Evolutionary conservation across 1,140 invertebrate genomes (phyloP), one percentile per base, ranked within the genome.

Genomic region (Drosophila neocordata): DNA sequence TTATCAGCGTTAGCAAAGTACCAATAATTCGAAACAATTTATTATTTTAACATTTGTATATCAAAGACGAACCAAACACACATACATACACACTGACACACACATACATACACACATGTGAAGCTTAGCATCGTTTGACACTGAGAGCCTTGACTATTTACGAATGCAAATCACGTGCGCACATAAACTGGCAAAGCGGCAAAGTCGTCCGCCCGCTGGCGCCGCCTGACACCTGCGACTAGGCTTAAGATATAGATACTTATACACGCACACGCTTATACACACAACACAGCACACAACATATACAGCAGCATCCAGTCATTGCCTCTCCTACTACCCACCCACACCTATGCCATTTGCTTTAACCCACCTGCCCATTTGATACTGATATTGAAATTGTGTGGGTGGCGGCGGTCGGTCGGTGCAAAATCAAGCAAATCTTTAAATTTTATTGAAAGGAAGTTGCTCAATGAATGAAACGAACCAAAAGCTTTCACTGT

Each of bases 1-100:
- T 89, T 87, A 88, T 88, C 83, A 88, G 79, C 72, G 73, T 72
- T 44, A 12, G 58, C 79, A 88, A 88, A 88, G 76, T 83, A 79
- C 84, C 83, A 88, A 88, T 88, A 88, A 88, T 88, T 88, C 73
- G 83, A 82, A 76, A 75, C 83, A 88, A 88, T 88, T 88, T 88
- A 88, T 88, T 88, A 88, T 88, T 88, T 88, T 77, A 88, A 77
- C 83, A 88, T 88, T 87, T 88, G 83, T 77, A 71, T 79, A 88
- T 69, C 82, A 65, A 59, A 31, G 41, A 48, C 41, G 41, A 64
- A 31, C 37, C 48, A 60, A 44, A 15, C 35, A 22, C 58, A 60
- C 31, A 55, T 18, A 44, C 60, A 69, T 60, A 65, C 57, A 31
- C 72, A 80, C 59, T 24, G 0, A 64, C 63, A 63, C 53, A 63